A percentile compares a stretch with the other conserved stretches of the same genome.
These are phyloP conservation scores for Drosophila mercatorum DNA, from an alignment of 2,888 invertebrate species.

Conservation along the genomic window DNA sequence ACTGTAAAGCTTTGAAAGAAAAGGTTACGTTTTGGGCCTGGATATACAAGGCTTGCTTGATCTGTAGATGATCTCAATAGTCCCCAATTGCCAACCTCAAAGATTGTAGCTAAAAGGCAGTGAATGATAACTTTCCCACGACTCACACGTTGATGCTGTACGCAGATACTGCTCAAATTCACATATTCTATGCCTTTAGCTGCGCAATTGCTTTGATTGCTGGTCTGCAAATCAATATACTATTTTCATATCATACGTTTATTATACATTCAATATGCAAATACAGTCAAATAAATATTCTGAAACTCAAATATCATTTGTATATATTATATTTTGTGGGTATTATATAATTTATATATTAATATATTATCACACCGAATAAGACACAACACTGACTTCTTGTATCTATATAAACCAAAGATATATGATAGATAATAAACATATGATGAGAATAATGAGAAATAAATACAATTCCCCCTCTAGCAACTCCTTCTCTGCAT, in stretches of 20 bases:
- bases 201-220: too few species aligned
- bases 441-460: neutral
- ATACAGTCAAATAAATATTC: too few species aligned
- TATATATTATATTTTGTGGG: too few species aligned
- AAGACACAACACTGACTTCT: neutral
- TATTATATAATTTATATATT: too few species aligned
- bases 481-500: neutral
- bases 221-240: neutral
- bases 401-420: neutral
- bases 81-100: neutral
- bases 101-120: neutral
- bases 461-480: neutral
- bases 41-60: neutral
- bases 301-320: too few species aligned
- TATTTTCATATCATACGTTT: neutral
- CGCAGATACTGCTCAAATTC: neutral
- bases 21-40: neutral
- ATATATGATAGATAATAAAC: neutral
- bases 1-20: neutral
- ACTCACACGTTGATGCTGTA: neutral
- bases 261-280: neutral
- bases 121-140: neutral
- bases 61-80: neutral
- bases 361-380: neutral
- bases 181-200: too few species aligned